phyloP scores from a whole-genome alignment of 2,888 invertebrate species.

The Andrena chrysosceles region DNA sequence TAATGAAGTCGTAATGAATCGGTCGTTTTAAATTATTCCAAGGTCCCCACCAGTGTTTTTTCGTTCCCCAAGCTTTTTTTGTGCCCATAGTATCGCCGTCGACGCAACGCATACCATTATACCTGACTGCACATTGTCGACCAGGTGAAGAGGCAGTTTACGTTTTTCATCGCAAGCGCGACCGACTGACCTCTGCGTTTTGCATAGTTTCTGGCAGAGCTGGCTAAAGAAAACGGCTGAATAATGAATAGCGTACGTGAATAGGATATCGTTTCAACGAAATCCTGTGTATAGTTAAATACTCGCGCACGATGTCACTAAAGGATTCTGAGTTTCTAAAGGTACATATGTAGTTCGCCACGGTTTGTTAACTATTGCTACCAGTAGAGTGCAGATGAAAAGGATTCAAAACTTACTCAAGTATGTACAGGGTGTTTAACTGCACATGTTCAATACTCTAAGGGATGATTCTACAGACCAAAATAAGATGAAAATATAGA shows the following conservation, averaged over 20 bases:
- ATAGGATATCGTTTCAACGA: background rate
- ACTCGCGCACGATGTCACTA: background rate
- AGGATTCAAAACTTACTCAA: background rate
- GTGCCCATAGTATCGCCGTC: background rate
- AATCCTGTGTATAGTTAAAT: no score
- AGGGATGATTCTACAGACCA: no score
- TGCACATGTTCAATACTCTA: no score
- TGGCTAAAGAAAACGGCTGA: conserved; percentile 14
- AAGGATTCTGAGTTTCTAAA: background rate
- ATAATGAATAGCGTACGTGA: conserved; percentile 13
- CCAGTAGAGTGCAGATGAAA: background rate
- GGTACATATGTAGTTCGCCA: background rate
- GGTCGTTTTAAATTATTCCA: conserved; percentile 56
- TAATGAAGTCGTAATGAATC: conserved; percentile 44
- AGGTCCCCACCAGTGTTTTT: conserved; percentile 15
- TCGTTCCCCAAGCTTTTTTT: conserved; percentile 11
- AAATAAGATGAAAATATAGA: no score
- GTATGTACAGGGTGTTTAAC: no score
- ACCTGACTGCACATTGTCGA: conserved; percentile 16
- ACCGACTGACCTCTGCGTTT: conserved; percentile 44
- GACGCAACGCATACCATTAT: conserved; percentile 6
- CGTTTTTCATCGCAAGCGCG: background rate
- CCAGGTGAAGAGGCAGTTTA: background rate
- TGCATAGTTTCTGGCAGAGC: conserved; percentile 34
- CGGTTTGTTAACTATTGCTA: background rate